Percentiles rank a stretch among this genome's conserved stretches.
These are phyloP conservation scores for Orthonyx spaldingii DNA, from an alignment of 2,113 vertebrate genomes.

Conservation along the genomic window DNA sequence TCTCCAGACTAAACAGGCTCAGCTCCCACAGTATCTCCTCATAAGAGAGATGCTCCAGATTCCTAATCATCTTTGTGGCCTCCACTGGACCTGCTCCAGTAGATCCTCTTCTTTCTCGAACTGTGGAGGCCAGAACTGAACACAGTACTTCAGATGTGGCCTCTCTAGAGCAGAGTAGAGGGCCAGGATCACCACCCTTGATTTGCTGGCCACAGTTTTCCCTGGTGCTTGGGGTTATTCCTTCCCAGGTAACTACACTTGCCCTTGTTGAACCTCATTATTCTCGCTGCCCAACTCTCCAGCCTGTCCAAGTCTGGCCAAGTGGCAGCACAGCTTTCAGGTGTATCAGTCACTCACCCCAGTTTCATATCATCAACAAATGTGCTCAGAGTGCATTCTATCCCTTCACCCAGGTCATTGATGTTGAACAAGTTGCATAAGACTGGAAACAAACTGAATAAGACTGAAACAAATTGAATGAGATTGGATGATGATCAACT, in stretches of 20 bases:
- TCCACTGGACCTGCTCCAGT: neutral
- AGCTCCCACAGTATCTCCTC: rapidly evolving
- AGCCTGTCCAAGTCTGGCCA: neutral
- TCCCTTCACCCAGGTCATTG: neutral
- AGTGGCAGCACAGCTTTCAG: neutral
- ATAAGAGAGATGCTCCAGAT: neutral
- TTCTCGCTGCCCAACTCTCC: neutral
- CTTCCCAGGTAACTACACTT: neutral
- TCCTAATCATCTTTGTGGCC: rapidly evolving
- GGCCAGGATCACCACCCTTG: neutral
- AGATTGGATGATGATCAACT: neutral
- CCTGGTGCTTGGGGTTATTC: neutral
- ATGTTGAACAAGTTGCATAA: neutral
- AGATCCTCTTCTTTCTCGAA: neutral
- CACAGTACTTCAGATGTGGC: neutral
- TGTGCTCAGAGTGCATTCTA: neutral
- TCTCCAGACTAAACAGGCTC: neutral
- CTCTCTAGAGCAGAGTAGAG: neutral
- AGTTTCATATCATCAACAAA: neutral
- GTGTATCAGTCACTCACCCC: neutral
- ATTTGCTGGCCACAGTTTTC: neutral
- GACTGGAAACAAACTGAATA: neutral
- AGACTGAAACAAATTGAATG: neutral
- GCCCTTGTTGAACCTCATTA: neutral
- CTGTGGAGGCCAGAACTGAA: neutral